Base-by-base conservation (phyloP, 1,140 invertebrate species). In the Papilio polytes region DNA sequence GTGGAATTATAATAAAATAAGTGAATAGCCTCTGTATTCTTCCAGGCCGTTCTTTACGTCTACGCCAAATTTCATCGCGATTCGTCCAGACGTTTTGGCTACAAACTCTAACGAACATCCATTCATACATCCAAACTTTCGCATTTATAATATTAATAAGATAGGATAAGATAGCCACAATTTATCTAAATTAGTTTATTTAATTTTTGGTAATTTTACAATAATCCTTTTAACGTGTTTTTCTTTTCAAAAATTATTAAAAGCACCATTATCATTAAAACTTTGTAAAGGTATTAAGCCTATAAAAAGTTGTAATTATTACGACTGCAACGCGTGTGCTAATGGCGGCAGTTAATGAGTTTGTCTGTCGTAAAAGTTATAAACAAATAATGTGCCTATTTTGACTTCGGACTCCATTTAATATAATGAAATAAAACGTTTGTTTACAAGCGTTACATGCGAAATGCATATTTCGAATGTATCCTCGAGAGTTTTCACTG, bases 281-380 rank as follows among this genome's bases (percentile, higher is more conserved):
- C 48, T 78, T 78, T 78, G 51, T 78, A 53, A 59, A 78, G 51
- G 48, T 41, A 41, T 78, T 44, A 78, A 36, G 76, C 22, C 74
- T 76, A 76, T 76, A 76, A 76, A 74, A 76, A 76, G 74, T 76
- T 76, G n/a, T 53, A 76, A 78, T 56, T 78, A n/a, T 78, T 78
- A 78, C 51, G 76, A 59, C 51, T 78, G 76, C 51, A 78, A 78
- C 76, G 76, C 41, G 74, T 76, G 74, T 76, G 73, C 9, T 74
- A 76, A 76, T 76, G 74, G 74, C 20, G 74, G n/a, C 26, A 56
- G 51, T 59, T 59, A 78, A 78, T 78, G 76, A 78, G 76, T 59
- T 78, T 78, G 76, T 59, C 51, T 59, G 51, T 53, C 76, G 36
- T 78, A 41, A 78, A 78, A 59, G 51, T 78, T 77, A 20, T 59